These are phyloP conservation scores for Crenuchus spilurus DNA, from an alignment of 2,797 vertebrate species.

Conservation along the genomic window DNA sequence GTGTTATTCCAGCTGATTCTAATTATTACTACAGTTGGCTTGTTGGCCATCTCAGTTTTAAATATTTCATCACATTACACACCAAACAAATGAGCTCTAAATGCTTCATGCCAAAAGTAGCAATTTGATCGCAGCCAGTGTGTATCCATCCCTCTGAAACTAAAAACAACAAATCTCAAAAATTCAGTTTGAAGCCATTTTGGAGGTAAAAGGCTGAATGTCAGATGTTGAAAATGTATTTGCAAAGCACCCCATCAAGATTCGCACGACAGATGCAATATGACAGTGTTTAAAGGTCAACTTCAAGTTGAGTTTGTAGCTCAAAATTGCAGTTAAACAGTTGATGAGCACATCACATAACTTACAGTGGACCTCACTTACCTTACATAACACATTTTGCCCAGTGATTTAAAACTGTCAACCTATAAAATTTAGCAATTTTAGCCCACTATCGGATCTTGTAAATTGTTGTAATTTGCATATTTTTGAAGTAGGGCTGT, in stretches of 20 bases:
- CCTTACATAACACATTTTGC: too few relatives aligned
- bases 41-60: neutral
- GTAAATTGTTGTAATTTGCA: too few relatives aligned
- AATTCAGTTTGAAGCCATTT: neutral
- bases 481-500: too few relatives aligned
- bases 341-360: neutral
- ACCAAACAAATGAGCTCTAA: constrained; percentile 4
- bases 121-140: too few relatives aligned
- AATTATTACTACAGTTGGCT: neutral
- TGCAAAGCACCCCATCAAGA: neutral
- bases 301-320: neutral
- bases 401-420: too few relatives aligned
- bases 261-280: neutral
- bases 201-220: neutral
- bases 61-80: constrained; percentile 1
- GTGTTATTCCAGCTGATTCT: constrained; percentile 2
- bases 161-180: neutral
- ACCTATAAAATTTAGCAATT: too few relatives aligned
- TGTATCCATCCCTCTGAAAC: neutral
- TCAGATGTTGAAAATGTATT: neutral
- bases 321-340: neutral
- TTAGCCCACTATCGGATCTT: too few relatives aligned
- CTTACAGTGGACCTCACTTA: neutral
- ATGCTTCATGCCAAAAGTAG: neutral
- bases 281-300: neutral